phyloP scores from a whole-genome alignment of 2,888 invertebrate species.

The Podotricha telesiphe region DNA sequence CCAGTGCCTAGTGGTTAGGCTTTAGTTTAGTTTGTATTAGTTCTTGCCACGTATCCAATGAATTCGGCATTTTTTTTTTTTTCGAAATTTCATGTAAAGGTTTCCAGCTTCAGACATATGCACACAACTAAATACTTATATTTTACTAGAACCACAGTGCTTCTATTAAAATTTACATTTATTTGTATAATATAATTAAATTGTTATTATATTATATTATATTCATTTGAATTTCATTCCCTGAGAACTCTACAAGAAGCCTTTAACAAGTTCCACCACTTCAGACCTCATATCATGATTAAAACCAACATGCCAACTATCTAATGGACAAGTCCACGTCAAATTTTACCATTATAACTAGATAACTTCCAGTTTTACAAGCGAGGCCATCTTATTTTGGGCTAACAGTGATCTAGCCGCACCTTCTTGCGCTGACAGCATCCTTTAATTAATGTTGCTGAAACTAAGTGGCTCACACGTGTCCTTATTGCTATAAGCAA shows the following conservation, averaged over 20 bases:
- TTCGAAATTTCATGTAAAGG: no score
- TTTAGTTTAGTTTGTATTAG: slow-evolving; percentile 1
- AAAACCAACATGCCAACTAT: slow-evolving; percentile 43
- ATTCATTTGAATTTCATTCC: background rate
- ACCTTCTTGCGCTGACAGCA: slow-evolving; percentile 78
- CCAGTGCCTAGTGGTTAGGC: slow-evolving; percentile 11
- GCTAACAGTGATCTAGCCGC: slow-evolving; percentile 62
- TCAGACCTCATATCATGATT: background rate
- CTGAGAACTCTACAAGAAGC: background rate
- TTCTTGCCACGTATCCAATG: slow-evolving; percentile 8
- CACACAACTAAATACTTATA: no score
- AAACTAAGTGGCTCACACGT: slow-evolving; percentile 54
- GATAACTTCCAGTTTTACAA: slow-evolving; percentile 41
- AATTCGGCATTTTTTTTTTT: background rate
- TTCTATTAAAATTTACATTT: no score
- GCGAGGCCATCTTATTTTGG: slow-evolving; percentile 59
- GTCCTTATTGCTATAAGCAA: slow-evolving; percentile 60
- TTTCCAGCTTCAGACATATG: no score
- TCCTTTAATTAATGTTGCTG: slow-evolving; percentile 76
- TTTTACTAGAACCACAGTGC: no score
- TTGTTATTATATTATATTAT: background rate
- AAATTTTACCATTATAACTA: slow-evolving; percentile 33
- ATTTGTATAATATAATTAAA: no score
- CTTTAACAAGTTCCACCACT: background rate
- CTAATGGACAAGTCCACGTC: slow-evolving; percentile 63